Evolutionary conservation across 2,113 vertebrate species (phyloP).

Genomic region (Hypocryptadius cinnamomeus): DNA sequence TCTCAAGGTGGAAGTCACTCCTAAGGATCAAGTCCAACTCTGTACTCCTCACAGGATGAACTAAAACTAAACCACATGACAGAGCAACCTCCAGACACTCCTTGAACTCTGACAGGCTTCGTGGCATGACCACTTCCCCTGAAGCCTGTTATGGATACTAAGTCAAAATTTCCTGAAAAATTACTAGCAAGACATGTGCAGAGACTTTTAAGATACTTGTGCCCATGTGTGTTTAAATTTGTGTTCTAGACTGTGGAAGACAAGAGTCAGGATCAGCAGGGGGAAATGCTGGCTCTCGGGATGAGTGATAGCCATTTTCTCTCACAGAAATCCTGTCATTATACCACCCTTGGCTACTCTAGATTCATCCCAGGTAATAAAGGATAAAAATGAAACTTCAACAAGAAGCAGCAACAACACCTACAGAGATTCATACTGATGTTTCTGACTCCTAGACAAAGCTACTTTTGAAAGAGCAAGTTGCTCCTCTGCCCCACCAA

Average conservation of each 20-base stretch:
- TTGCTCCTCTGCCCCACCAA: background rate
- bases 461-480: background rate
- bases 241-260: background rate
- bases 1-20: background rate
- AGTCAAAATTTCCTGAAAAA: background rate
- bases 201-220: background rate
- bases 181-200: rapidly evolving
- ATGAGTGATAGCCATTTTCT: background rate
- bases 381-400: background rate
- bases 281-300: background rate
- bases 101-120: background rate
- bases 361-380: background rate
- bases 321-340: background rate
- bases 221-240: background rate
- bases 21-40: background rate
- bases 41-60: background rate
- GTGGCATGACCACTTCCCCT: background rate
- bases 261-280: background rate
- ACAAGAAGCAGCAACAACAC: background rate
- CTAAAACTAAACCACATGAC: background rate
- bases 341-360: background rate
- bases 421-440: background rate
- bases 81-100: background rate
- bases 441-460: background rate
- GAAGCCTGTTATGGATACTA: rapidly evolving